phyloP scores from a whole-genome alignment of 1,140 invertebrate species.

The Calliopsis andreniformis region DNA sequence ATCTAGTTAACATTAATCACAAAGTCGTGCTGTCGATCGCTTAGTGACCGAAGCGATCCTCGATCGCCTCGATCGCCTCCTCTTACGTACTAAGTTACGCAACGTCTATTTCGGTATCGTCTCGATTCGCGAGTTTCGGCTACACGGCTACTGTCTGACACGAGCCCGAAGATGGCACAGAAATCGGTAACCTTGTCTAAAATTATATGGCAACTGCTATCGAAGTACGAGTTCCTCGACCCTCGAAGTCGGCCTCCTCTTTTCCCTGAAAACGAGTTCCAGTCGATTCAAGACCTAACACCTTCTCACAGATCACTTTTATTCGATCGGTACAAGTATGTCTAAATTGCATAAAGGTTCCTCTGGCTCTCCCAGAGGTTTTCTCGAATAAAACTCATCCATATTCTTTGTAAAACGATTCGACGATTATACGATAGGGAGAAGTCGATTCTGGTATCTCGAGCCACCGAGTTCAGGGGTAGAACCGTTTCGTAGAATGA shows the following conservation, averaged over 20 bases:
- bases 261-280: neutral
- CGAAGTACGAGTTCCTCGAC: slow-evolving; percentile 22
- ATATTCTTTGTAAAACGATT: slow-evolving; percentile 44
- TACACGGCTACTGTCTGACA: slow-evolving; percentile 63
- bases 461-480: slow-evolving; percentile 41
- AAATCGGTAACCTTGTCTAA: slow-evolving; percentile 67
- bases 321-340: too few species aligned
- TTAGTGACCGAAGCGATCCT: too few species aligned
- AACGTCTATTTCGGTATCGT: slow-evolving; percentile 43
- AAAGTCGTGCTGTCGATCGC: neutral
- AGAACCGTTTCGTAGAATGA: slow-evolving; percentile 27
- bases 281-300: neutral
- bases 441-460: slow-evolving; percentile 32
- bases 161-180: slow-evolving; percentile 69
- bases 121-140: slow-evolving; percentile 38
- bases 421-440: slow-evolving; percentile 34
- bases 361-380: too few species aligned
- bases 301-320: too few species aligned
- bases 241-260: neutral
- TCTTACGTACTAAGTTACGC: slow-evolving; percentile 39
- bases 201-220: slow-evolving; percentile 42
- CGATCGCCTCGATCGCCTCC: neutral
- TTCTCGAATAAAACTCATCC: too few species aligned
- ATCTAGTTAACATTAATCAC: slow-evolving; percentile 38
- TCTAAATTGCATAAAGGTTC: too few species aligned